Evolutionary conservation across 2,888 invertebrate species (phyloP), one percentile per base, ranked within the genome.

Genomic region (Crocallis elinguaria): DNA sequence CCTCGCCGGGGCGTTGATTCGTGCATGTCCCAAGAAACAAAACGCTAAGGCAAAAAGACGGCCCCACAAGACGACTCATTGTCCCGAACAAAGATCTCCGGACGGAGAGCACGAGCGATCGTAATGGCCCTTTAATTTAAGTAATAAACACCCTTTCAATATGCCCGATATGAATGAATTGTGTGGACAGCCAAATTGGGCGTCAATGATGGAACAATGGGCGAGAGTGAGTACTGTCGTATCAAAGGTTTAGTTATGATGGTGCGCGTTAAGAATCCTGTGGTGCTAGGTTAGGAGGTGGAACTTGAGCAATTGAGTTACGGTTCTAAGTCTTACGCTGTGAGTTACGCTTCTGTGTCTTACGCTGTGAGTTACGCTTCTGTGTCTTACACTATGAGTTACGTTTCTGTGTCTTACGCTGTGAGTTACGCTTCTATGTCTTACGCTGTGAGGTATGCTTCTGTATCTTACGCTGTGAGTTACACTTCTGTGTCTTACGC

Each of bases 1-100:
- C 55, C 54, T 57, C 33, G 32, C 13, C 29, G 29, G 59, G 58
- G 59, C 63, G 64, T 64, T 64, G 67, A 64, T 81, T 80, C 78
- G 66, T 78, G 71, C 76, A 73, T 75, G 68, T 66, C 48, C 61
- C 66, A 64, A 70, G 81, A 86, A 75, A 82, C 82, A 86, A 86
- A 86, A 85, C 49, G 39, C 33, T 32, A 46, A 37, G 37, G 54
- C 56, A 60, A 63, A 60, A 60, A 60, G 58, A 39, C 43, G 64
- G 59, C 64, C 64, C 17, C 64, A 64, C 73, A 73, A 73, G 70
- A 69, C 67, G 71, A 48, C 64, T 66, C 64, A 71, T 70, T 60
- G 66, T 72, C 72, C 73, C 66, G 55, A 38, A 45, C 57, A 49
- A 71, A 71, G 71, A 71, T 71, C 66, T 69, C 60, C 64, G 58